Evolutionary conservation across 92 coral and sea anemone species (phyloP), one percentile per base, ranked within the genome.

Genomic region (Epizoanthus stellaris): DNA sequence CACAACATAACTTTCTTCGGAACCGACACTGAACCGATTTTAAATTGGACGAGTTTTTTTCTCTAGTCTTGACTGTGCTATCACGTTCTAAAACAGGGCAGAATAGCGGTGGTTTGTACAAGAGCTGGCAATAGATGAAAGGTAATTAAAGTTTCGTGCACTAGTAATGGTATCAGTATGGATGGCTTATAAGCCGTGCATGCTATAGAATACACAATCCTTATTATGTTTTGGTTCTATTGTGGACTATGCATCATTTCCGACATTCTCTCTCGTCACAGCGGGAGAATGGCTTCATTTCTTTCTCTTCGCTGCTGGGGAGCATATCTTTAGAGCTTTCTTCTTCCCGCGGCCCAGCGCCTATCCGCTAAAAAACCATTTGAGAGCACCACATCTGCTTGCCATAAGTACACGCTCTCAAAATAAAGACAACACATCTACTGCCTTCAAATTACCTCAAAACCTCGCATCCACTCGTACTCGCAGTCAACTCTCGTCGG

Each of bases 361-460:
- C 83, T 6, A 79, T 63, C 66, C 83, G 72, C 72, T 45, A 59
- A 63, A 42, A 62, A 63, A 79, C 80, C 14, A 67, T 57, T 76
- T 14, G 71, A 21, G 45, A 63, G 25, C 23, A 45, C 47, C 83
- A 79, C 83, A 79, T 79, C 83, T 79, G 83, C 71, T 79, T 5
- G 72, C 60, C 83, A 79, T 79, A 79, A 79, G 83, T 59, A 63
- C 83, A 79, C 83, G 71, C 83, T 79, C 72, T 79, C 17, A 23
- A 63, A 63, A 79, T 63, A 79, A 79, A 62, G 73, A 79, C 62
- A 63, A 79, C 83, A 43, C 52, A 43, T 19, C 40, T 43, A 40
- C 67, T 12, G 30, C 83, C 70, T 12, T 45, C 47, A 79, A 79
- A 79, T 20, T 42, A 79, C 72, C 8, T 23, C 36, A 79, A 64